Conservation (phyloP, 2,888 invertebrate genomes). For the Sinohyriopsis cumingii region DNA sequence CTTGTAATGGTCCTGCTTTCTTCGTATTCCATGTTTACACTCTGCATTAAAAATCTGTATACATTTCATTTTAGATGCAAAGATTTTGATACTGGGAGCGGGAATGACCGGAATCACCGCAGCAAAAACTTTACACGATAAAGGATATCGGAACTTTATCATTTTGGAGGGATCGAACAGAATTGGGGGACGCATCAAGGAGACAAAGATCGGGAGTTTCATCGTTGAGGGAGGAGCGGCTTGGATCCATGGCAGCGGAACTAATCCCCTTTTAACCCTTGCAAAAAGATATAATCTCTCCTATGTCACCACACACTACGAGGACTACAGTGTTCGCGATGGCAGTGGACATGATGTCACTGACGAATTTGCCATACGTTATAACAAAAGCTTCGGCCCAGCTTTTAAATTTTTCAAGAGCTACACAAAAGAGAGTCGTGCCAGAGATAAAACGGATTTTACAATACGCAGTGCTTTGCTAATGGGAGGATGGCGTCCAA, state of each 20-base stretch:
- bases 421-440: neutral
- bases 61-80: conserved; percentile 2
- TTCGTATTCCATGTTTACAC: too few relatives aligned
- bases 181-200: conserved; percentile 27
- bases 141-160: conserved; percentile 26
- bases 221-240: conserved; percentile 30
- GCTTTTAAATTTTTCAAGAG: neutral
- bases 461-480: conserved; percentile 12
- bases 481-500: conserved; percentile 17
- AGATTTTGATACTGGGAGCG: conserved; percentile 18
- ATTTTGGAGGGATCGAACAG: conserved; percentile 26
- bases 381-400: conserved; percentile 1
- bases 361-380: conserved; percentile 5
- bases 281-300: conserved; percentile 10
- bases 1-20: too few relatives aligned
- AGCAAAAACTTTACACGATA: conserved; percentile 27
- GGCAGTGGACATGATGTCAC: conserved; percentile 20
- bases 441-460: conserved; percentile 7
- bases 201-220: conserved; percentile 11
- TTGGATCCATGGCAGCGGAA: conserved; percentile 25
- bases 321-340: conserved; percentile 17
- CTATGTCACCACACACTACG: conserved; percentile 4
- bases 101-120: conserved; percentile 29
- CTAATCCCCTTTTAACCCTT: conserved; percentile 23
- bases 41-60: too few relatives aligned